Evolutionary conservation across 2,888 invertebrate genomes (phyloP).

Genomic region (Acleris cristana): DNA sequence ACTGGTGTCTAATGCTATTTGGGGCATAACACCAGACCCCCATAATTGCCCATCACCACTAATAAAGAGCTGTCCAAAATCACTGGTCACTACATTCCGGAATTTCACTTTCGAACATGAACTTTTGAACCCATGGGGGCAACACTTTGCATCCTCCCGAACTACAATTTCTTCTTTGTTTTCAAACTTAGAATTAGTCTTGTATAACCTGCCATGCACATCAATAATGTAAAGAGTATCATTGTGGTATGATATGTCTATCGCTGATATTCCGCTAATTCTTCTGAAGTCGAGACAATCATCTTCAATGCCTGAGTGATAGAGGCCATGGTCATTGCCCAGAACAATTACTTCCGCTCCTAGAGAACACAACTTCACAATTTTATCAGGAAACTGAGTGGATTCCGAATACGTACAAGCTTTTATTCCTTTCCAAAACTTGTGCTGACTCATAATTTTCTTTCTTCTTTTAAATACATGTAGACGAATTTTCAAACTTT

Average conservation of each 20-base stretch:
- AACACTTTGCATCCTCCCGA: constrained; percentile 86
- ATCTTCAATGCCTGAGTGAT: constrained; percentile 68
- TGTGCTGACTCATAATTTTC: constrained; percentile 77
- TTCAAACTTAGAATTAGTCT: constrained; percentile 81
- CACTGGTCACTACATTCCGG: constrained; percentile 84
- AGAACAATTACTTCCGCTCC: constrained; percentile 70
- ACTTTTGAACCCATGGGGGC: constrained; percentile 86
- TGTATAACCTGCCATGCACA: constrained; percentile 84
- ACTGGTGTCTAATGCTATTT: constrained; percentile 84
- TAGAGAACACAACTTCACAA: constrained; percentile 73
- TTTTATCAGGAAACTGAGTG: constrained; percentile 75
- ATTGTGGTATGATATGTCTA: constrained; percentile 86
- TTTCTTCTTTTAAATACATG: constrained; percentile 49
- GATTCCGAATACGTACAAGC: constrained; percentile 61
- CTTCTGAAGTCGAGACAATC: constrained; percentile 73
- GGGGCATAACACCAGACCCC: constrained; percentile 87
- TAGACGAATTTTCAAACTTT: constrained; percentile 51
- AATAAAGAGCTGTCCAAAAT: constrained; percentile 86
- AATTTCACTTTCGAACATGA: constrained; percentile 85
- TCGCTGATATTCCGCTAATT: constrained; percentile 80
- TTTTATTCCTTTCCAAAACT: constrained; percentile 76
- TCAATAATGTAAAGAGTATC: constrained; percentile 85
- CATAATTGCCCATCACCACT: constrained; percentile 87
- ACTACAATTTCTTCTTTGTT: constrained; percentile 85
- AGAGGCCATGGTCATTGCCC: constrained; percentile 76